Evolutionary conservation across 2,797 vertebrate species (phyloP).

Genomic region (Sebastes variabilis): DNA sequence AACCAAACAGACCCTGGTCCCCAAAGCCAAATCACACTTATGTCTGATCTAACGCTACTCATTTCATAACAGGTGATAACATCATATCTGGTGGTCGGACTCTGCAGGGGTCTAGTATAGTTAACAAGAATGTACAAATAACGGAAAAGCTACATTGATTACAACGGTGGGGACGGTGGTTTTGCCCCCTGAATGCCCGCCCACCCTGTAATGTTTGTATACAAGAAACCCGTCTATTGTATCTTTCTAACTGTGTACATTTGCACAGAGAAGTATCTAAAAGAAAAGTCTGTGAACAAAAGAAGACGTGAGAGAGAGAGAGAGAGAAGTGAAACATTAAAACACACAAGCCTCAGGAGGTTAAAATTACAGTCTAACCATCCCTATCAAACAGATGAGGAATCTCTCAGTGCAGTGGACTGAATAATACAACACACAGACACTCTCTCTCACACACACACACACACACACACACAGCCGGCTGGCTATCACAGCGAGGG

Average conservation of each 20-base stretch:
- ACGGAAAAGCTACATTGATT: no score
- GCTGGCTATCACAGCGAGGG: constrained; percentile 11
- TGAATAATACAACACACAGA: constrained; percentile 18
- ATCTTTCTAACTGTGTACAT: neutral
- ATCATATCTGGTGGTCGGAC: no score
- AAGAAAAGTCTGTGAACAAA: neutral
- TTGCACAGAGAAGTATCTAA: neutral
- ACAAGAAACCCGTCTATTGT: neutral
- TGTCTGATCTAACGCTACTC: no score
- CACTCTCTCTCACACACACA: neutral
- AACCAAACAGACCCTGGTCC: no score
- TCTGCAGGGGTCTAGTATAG: no score
- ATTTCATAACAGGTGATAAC: no score
- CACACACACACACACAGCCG: neutral
- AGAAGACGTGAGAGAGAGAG: neutral
- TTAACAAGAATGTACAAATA: no score
- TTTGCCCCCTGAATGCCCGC: no score
- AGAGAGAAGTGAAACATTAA: neutral
- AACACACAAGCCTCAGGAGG: neutral
- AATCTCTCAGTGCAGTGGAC: constrained; percentile 16
- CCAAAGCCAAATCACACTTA: no score
- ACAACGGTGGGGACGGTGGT: no score
- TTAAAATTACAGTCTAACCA: constrained; percentile 13
- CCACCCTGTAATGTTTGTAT: no score
- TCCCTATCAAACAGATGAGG: constrained; percentile 38